Base-by-base conservation (phyloP, 2,797 vertebrate species). In the Poliocrania exsul region DNA sequence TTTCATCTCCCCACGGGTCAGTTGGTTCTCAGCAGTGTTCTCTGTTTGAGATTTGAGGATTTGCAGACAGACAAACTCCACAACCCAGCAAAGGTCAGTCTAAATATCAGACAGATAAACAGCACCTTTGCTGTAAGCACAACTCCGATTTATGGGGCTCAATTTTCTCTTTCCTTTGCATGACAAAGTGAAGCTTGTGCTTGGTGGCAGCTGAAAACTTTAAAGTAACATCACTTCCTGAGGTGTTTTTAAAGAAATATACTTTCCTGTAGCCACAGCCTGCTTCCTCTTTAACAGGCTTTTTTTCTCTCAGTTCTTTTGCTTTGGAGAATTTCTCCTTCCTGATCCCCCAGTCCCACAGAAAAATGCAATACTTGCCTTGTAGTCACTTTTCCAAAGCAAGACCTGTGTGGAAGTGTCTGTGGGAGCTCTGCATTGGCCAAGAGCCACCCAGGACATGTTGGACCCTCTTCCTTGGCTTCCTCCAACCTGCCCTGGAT, bases 11-110 rank as follows among this genome's bases (percentile, higher is more conserved):
- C 75, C 4, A 28, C 13, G 26, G 96, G 97, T 96, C 97, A 96
- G 73, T 88, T 95, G 94, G 89, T 86, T 96, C 94, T 96, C 84
- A 5, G 96, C 88, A 93, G 90, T 64, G 56, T 91, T 96, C 94
- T 95, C 89, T 96, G 89, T 77, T 96, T 96, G 87, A 96, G 94
- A 92, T 92, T 97, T 97, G 96, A 97, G 96, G 90, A 94, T 96
- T 96, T 98, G 97, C 97, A 98, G 98, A 98, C 96, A 98, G 97
- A 97, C 95, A 98, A 97, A 97, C 96, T 96, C 96, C 92, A 90
- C 91, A 92, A 92, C 97, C 94, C 95, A 97, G 93, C 95, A 96
- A 97, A 98, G 97, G 97, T 98, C 97, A 98, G 97, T 96, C 96
- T 97, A 98, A 98, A 97, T 97, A 98, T 95, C 97, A 98, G 97